A percentile compares a stretch with the other conserved stretches of the same genome.
Evolutionary conservation across 2,113 vertebrate species (phyloP).

Genomic region (Myanophis thanlyinensis): DNA sequence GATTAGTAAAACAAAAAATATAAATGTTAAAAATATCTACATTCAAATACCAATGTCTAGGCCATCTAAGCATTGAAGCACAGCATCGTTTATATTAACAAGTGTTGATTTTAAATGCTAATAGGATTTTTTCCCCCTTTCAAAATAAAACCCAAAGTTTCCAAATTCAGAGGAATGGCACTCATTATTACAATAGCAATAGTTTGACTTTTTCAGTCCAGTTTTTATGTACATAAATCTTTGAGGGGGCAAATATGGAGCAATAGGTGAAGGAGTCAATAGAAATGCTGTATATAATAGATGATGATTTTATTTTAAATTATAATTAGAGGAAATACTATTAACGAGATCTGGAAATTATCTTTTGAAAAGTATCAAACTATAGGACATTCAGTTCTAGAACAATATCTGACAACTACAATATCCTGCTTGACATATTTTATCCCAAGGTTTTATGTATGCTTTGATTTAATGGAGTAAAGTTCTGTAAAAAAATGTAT

Average conservation of each 20-base stretch:
- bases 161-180: not conserved
- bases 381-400: not conserved
- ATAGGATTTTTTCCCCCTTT: not conserved
- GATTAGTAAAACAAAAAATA: not conserved
- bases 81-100: not conserved
- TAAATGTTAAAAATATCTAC: not conserved
- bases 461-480: not conserved
- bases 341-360: not conserved
- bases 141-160: not conserved
- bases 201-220: not conserved
- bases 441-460: not conserved
- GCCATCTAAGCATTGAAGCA: not conserved
- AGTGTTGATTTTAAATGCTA: not conserved
- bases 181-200: not conserved
- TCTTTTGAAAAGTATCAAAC: not conserved
- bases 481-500: not conserved
- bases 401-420: not conserved
- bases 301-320: not conserved
- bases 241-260: not conserved
- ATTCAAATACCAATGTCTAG: not conserved
- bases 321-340: conserved; percentile 20
- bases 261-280: not conserved
- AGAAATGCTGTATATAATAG: not conserved
- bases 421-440: not conserved
- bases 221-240: not conserved